A percentile compares a stretch with the other conserved stretches of the same genome.
phyloP scores from a whole-genome alignment of 1,140 invertebrate genomes.

The Caenorhabditis briggsae region DNA sequence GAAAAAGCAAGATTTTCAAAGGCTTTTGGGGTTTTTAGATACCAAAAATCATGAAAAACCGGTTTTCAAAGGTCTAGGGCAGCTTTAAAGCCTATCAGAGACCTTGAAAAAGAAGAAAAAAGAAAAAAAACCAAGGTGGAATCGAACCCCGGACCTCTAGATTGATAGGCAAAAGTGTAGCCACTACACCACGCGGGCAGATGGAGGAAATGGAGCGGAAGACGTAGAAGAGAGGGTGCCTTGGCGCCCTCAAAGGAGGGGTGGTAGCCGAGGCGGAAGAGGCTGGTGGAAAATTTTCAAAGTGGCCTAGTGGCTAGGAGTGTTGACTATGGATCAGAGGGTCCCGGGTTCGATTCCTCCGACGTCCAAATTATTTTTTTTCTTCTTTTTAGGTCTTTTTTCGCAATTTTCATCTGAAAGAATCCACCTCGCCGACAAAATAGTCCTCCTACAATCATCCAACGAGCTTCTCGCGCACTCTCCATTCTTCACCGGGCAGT shows the following conservation, averaged over 20 bases:
- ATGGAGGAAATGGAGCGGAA: neutral
- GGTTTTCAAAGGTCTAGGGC: too few species aligned
- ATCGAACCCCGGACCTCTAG: too few species aligned
- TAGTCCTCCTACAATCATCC: conserved; percentile 55
- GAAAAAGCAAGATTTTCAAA: neutral
- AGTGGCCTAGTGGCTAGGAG: too few species aligned
- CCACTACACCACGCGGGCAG: neutral
- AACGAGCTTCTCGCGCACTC: conserved; percentile 44
- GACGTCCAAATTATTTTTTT: too few species aligned
- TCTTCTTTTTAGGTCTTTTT: too few species aligned
- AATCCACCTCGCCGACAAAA: conserved; percentile 54
- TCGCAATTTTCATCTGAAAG: neutral
- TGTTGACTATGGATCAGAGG: too few species aligned
- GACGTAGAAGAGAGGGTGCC: neutral
- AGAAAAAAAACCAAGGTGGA: neutral
- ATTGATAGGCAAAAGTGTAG: neutral
- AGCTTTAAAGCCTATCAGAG: neutral
- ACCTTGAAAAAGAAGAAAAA: neutral
- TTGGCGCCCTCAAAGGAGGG: neutral
- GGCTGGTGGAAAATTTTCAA: neutral
- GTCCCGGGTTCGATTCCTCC: too few species aligned
- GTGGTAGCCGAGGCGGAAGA: neutral
- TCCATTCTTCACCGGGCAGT: conserved; percentile 51
- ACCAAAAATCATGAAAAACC: too few species aligned
- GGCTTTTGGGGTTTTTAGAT: neutral